Evolutionary conservation across 2,888 invertebrate genomes (phyloP).

Genomic region (Corythucha ciliata): DNA sequence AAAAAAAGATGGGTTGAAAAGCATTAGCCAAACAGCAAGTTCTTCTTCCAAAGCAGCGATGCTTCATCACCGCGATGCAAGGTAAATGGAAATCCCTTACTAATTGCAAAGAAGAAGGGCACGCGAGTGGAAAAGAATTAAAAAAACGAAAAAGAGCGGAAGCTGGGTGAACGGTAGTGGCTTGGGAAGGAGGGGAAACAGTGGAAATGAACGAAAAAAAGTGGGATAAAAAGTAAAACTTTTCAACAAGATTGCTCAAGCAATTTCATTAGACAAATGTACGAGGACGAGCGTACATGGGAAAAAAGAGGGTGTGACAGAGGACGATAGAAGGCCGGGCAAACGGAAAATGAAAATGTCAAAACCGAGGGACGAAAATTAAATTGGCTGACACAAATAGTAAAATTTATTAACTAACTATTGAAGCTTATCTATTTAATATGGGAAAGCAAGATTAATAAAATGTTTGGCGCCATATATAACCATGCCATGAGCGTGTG

Average conservation of each 20-base stretch:
- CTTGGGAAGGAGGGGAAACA: background rate
- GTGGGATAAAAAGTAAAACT: slow-evolving; percentile 17
- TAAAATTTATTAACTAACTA: too few relatives aligned
- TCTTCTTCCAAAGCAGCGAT: too few relatives aligned
- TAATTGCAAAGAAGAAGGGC: slow-evolving; percentile 20
- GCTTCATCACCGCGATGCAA: slow-evolving; percentile 1
- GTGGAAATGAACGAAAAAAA: background rate
- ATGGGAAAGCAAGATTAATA: too few relatives aligned
- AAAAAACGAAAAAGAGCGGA: background rate
- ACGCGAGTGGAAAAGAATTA: background rate
- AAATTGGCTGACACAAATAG: too few relatives aligned
- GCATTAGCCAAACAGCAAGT: slow-evolving; percentile 24
- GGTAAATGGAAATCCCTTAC: slow-evolving; percentile 25
- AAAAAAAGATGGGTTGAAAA: slow-evolving; percentile 12
- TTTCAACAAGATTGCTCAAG: slow-evolving; percentile 28
- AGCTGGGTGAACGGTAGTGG: slow-evolving; percentile 7
- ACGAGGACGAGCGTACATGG: background rate
- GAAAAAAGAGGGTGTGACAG: slow-evolving; percentile 1
- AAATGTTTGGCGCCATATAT: too few relatives aligned
- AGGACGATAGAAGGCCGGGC: background rate
- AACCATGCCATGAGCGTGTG: too few relatives aligned
- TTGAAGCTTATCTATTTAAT: too few relatives aligned
- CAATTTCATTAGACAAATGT: slow-evolving; percentile 30
- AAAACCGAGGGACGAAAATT: too few relatives aligned
- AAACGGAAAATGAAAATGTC: too few relatives aligned